Conservation (phyloP, 2,888 invertebrate genomes). For the Ypsolopha scabrella region DNA sequence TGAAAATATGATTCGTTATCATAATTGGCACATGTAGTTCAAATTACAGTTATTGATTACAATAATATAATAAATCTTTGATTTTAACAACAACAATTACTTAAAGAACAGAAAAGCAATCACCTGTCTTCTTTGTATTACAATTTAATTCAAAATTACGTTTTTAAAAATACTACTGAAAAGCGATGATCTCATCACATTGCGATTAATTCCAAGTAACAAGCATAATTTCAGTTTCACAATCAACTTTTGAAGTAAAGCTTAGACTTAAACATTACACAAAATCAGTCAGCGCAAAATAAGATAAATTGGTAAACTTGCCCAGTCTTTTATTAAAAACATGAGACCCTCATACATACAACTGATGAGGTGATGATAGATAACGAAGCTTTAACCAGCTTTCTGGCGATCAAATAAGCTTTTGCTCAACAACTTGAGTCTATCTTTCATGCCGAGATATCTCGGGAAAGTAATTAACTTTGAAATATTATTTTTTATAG, state of each 20-base stretch:
- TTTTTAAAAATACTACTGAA: background rate
- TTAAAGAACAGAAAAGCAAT: background rate
- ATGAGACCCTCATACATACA: background rate
- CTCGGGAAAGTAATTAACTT: no score
- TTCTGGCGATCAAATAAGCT: no score
- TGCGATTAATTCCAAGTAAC: background rate
- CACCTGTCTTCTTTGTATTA: background rate
- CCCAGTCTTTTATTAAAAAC: background rate
- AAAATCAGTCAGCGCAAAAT: conserved; percentile 1
- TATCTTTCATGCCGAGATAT: no score
- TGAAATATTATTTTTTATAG: no score
- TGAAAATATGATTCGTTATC: conserved; percentile 1
- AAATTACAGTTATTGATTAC: background rate
- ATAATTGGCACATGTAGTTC: background rate
- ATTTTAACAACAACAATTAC: background rate
- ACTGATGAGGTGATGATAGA: no score
- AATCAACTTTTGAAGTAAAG: background rate
- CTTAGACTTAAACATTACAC: background rate
- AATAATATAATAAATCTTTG: background rate
- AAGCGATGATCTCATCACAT: background rate
- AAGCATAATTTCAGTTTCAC: background rate
- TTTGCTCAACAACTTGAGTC: no score
- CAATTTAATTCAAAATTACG: background rate
- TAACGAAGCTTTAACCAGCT: no score
- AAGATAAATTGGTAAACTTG: background rate